A percentile compares a stretch with the other conserved stretches of the same genome.
Conservation (phyloP, 2,113 vertebrate genomes). For the Perccottus glenii region DNA sequence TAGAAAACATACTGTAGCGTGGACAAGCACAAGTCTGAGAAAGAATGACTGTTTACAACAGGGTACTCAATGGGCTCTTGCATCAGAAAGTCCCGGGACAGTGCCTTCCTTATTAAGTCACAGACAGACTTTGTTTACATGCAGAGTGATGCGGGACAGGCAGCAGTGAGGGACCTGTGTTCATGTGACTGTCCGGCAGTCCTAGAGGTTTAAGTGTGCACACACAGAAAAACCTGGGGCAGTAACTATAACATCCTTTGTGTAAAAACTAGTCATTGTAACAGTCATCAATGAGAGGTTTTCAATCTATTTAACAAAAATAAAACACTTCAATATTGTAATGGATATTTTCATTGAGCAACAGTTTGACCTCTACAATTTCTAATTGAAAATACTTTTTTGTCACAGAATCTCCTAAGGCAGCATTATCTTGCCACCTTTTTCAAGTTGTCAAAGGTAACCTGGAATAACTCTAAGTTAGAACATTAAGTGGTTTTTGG, state of each 20-base stretch:
- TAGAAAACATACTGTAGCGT: slow-evolving; percentile 19
- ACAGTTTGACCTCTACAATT: too few species aligned
- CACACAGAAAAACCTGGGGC: slow-evolving; percentile 10
- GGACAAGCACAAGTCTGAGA: slow-evolving; percentile 3
- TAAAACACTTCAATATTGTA: slow-evolving; percentile 18
- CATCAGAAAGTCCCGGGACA: slow-evolving; percentile 24
- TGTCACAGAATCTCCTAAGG: too few species aligned
- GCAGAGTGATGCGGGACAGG: slow-evolving; percentile 31
- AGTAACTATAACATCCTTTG: slow-evolving; percentile 6
- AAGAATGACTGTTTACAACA: slow-evolving; percentile 34
- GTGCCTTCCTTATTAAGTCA: slow-evolving; percentile 50
- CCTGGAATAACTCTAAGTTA: too few species aligned
- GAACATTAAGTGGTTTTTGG: too few species aligned
- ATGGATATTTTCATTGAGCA: neutral
- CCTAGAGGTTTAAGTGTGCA: slow-evolving; percentile 20
- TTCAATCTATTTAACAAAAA: slow-evolving; percentile 13
- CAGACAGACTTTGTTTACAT: slow-evolving; percentile 52
- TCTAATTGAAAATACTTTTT: too few species aligned
- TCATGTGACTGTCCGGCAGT: slow-evolving; percentile 52
- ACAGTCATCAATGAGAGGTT: neutral
- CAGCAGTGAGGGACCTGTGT: slow-evolving; percentile 32
- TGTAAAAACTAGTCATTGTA: slow-evolving; percentile 6
- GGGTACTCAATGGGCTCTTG: slow-evolving; percentile 24
- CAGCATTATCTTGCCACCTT: too few species aligned
- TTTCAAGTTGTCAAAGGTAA: too few species aligned